A percentile compares a stretch with the other conserved stretches of the same genome.
Evolutionary conservation across 2,797 vertebrate species (phyloP).

Genomic region (Xiphorhynchus erythropygius): DNA sequence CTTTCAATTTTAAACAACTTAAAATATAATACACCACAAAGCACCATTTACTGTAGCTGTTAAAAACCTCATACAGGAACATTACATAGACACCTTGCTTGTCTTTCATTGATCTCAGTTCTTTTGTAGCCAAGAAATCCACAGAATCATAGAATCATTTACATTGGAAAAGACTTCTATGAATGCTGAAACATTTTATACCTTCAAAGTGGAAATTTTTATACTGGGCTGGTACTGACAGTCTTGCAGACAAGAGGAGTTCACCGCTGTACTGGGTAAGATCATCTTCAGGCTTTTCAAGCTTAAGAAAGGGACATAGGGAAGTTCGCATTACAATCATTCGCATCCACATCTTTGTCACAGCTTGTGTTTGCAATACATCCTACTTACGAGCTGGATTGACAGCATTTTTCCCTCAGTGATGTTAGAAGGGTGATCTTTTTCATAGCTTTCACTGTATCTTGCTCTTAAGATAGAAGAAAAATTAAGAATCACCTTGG

Average conservation of each 20-base stretch:
- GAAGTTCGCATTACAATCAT: not conserved
- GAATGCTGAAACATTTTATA: not conserved
- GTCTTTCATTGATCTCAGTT: not conserved
- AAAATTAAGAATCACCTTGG: constrained; percentile 77
- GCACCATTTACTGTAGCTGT: not conserved
- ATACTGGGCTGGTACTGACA: constrained; percentile 51
- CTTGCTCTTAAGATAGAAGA: not conserved
- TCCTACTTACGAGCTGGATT: not conserved
- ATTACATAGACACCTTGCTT: not conserved
- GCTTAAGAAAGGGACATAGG: constrained; percentile 48
- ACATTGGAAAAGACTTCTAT: not conserved
- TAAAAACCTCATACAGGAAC: not conserved
- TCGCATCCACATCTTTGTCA: not conserved
- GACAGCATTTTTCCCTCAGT: not conserved
- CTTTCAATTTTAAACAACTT: not conserved
- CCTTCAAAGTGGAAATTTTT: constrained; percentile 44
- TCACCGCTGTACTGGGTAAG: constrained; percentile 56
- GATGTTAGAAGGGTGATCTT: not conserved
- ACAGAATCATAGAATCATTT: not conserved
- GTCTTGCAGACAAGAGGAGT: constrained; percentile 66
- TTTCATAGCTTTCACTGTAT: not conserved
- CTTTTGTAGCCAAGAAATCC: not conserved
- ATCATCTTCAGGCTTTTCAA: constrained; percentile 65
- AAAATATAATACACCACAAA: not conserved
- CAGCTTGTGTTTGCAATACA: not conserved